Evolutionary conservation across 2,113 vertebrate species (phyloP), one percentile per base, ranked within the genome.

Genomic region (Perca schrenkii): DNA sequence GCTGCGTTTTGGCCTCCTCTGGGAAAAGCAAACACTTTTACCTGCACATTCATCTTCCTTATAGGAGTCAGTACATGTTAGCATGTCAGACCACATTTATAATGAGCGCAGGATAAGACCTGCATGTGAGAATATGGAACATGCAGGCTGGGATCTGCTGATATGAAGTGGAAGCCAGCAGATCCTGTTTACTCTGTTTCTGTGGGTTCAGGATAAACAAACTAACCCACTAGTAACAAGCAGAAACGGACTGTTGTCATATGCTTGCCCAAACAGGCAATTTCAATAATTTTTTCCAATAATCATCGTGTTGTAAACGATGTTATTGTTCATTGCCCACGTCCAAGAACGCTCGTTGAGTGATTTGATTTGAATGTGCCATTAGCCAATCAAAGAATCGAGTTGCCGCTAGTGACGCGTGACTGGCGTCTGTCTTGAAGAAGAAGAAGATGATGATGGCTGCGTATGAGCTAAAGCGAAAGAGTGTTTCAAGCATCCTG

Each of bases 11-110:
- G 1, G 2, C 5, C 2, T 79, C 77, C 78, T 25, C 15, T 25
- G 68, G 70, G 86, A 25, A 57, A 54, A 74, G 21, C 13, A 0
- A 34, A 36, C 21, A 2, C 53, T 64, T 70, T 72, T 49, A 77
- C 85, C 83, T 84, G 50, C 61, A n/a, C 82, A 77, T 87, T 80
- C 25, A 63, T 87, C 82, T 83, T 78, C 46, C 36, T 19, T 3
- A 2, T 0, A 58, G 17, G 52, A 68, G 58, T 25, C 14, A 0
- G 25, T 6, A 14, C 56, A 28, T 54, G 83, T 86, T 68, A 1
- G 49, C 49, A 0, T 69, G 80, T 80, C 77, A 40, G 1, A 6
- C 63, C 36, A 19, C 46, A n/a, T 80, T 31, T 69, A 25, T 68
- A 83, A 83, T 16, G 57, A 84, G 67, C 22, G 8, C 25, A 2